A percentile compares a stretch with the other conserved stretches of the same genome.
These are phyloP conservation scores for Orcinus orca DNA, from an alignment of 2,113 vertebrate species.

Conservation along the genomic window DNA sequence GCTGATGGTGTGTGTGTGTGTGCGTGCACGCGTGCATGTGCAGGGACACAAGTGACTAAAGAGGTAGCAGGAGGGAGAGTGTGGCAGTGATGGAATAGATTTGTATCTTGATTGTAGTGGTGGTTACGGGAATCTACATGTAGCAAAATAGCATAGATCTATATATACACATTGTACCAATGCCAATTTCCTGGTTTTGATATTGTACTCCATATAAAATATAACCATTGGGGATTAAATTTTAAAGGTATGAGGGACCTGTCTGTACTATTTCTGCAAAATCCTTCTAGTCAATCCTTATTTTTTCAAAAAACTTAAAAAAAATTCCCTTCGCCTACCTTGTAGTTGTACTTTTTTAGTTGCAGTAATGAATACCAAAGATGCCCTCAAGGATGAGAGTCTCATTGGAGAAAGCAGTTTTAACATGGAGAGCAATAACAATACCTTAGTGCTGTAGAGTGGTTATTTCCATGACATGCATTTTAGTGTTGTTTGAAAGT, in stretches of 20 bases:
- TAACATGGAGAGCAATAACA: not conserved
- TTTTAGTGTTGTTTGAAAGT: conserved; percentile 22
- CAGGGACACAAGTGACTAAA: not conserved
- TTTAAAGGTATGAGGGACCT: not conserved
- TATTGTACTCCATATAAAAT: not conserved
- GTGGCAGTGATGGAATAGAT: not conserved
- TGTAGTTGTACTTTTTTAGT: not conserved
- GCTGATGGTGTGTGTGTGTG: not conserved
- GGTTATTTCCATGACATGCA: not conserved
- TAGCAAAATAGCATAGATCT: not conserved
- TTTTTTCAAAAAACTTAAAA: not conserved
- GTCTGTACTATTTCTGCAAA: not conserved
- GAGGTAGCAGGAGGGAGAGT: not conserved
- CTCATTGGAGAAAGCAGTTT: not conserved
- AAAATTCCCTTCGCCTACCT: not conserved
- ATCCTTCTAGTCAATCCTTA: not conserved
- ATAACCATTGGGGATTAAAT: not conserved
- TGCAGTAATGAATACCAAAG: not conserved
- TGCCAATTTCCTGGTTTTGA: not conserved
- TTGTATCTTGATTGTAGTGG: conserved; percentile 2
- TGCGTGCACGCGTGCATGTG: rapidly evolving
- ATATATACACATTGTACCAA: not conserved
- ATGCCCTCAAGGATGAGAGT: not conserved
- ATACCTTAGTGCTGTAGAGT: not conserved
- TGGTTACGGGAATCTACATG: not conserved